Evolutionary conservation across 2,113 vertebrate species (phyloP).

Genomic region (Oceanodroma tethys): DNA sequence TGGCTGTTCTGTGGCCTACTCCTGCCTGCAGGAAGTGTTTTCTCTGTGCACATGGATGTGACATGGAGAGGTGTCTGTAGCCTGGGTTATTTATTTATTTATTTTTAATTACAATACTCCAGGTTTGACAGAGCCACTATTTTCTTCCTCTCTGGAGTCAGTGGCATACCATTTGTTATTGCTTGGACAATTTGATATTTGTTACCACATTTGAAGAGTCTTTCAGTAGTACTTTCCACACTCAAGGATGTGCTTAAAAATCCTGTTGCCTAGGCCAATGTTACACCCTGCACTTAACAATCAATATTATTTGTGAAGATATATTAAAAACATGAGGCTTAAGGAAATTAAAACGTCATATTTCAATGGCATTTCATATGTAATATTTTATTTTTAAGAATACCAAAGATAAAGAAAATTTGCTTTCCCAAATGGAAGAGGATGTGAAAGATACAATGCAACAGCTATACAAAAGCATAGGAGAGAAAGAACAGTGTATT

Average conservation of each 20-base stretch:
- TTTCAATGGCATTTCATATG: not conserved
- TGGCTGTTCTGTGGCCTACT: not conserved
- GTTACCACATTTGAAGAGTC: not conserved
- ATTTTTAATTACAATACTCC: not conserved
- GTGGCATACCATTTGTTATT: not conserved
- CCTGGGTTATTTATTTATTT: too few relatives aligned
- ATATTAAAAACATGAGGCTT: not conserved
- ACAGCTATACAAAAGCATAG: not conserved
- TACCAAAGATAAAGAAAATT: conserved; percentile 55
- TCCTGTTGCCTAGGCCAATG: not conserved
- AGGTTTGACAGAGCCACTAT: not conserved
- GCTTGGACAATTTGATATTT: not conserved
- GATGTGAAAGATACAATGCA: conserved; percentile 28
- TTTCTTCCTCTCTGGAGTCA: not conserved
- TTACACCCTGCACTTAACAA: not conserved
- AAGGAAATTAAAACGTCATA: not conserved
- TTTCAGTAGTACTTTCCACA: not conserved
- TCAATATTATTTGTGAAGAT: not conserved
- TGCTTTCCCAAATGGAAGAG: conserved; percentile 45
- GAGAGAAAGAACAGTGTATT: conserved; percentile 31
- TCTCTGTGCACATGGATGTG: not conserved
- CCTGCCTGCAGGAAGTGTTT: not conserved
- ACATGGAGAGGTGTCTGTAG: not conserved
- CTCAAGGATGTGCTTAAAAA: not conserved
- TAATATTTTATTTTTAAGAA: conserved; percentile 58